Evolutionary conservation across 2,888 invertebrate genomes (phyloP), one percentile per base, ranked within the genome.

Genomic region (Silvanus unidentatus): DNA sequence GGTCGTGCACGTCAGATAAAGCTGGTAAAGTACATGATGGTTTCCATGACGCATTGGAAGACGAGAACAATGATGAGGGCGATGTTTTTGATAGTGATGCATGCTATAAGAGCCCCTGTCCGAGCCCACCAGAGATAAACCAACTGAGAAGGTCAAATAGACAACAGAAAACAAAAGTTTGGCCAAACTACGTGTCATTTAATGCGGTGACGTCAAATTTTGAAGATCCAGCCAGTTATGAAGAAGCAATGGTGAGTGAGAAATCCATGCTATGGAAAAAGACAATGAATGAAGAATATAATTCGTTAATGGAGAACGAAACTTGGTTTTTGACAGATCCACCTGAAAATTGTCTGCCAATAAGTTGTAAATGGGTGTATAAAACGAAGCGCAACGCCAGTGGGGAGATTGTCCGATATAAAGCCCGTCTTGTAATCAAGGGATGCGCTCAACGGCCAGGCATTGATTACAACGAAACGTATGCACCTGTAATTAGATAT

Each of bases 271-370:
- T 12, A 5, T 48, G 48, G 52, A 42, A 30, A 30, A 15, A 16
- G 13, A 48, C 52, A 2, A 52, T 52, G 47, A 35, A 32, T 2
- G 43, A 42, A 1, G 50, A 52, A 29, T 30, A 48, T 9, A 16
- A 51, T 39, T 42, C 43, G 2, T 45, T 51, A 15, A 32, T 42
- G n/a, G 50, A 48, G 22, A 52, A 52, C 16, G 38, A 49, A n/a
- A 32, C 32, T 8, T 32, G 32, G 32, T n/a, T 3, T 12, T 32
- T 32, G 10, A n/a, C n/a, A 5, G 13, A 32, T 3, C 32, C 13
- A 12, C 32, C 32, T 8, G n/a, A 3, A 5, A n/a, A 12, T 32
- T 12, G 13, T n/a, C 4, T 8, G 13, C n/a, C 32, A 4, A 32
- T 32, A 8, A 32, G n/a, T 3, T 12, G 11, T 5, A 32, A 32